Evolutionary conservation across 2,888 invertebrate genomes (phyloP).

Genomic region (Epirrhoe alternata): DNA sequence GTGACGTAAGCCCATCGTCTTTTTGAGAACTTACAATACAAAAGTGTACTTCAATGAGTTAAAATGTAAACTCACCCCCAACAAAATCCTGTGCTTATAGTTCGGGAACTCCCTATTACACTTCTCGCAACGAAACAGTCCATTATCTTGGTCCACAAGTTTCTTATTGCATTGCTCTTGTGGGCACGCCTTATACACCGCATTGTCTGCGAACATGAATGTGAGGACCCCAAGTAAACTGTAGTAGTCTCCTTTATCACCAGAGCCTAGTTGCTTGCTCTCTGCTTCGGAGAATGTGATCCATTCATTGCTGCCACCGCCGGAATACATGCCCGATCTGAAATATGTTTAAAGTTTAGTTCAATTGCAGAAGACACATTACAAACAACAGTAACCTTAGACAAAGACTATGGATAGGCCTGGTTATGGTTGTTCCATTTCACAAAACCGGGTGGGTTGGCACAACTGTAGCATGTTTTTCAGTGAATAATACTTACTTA

Average conservation of each 20-base stretch:
- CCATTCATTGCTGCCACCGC: conserved; percentile 87
- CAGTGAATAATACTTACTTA: conserved; percentile 62
- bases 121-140: conserved; percentile 97
- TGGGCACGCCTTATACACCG: conserved; percentile 96
- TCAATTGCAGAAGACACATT: too few relatives aligned
- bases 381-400: too few relatives aligned
- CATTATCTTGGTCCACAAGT: conserved; percentile 94
- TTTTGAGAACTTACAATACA: too few relatives aligned
- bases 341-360: conserved; percentile 19
- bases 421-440: too few relatives aligned
- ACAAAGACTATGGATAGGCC: too few relatives aligned
- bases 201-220: conserved; percentile 92
- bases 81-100: conserved; percentile 93
- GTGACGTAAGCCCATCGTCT: too few relatives aligned
- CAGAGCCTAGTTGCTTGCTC: conserved; percentile 88
- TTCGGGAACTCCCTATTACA: conserved; percentile 93
- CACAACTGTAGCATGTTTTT: too few relatives aligned
- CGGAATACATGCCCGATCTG: conserved; percentile 74
- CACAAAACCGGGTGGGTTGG: too few relatives aligned
- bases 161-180: conserved; percentile 97
- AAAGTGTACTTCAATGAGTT: conserved; percentile 13
- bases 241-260: conserved; percentile 93
- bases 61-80: conserved; percentile 87
- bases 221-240: conserved; percentile 91
- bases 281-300: conserved; percentile 91